Evolutionary conservation across 1,140 invertebrate genomes (phyloP).

Genomic region (Chlorops oryzae): DNA sequence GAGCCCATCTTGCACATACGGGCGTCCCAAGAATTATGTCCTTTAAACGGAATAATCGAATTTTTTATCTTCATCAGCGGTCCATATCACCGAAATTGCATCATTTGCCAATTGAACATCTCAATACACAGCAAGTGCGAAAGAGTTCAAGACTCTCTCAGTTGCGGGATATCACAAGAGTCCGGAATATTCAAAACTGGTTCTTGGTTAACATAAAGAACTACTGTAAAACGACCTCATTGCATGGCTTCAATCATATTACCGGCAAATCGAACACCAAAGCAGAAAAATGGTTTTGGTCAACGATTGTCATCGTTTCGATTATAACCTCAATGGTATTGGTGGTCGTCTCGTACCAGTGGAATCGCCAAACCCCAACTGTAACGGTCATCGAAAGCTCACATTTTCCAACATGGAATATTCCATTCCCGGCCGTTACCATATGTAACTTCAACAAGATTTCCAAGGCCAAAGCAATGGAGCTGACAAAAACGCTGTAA

Average conservation of each 20-base stretch:
- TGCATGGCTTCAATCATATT: slow-evolving; percentile 45
- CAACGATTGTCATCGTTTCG: slow-evolving; percentile 43
- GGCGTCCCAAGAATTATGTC: no score
- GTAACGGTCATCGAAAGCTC: slow-evolving; percentile 59
- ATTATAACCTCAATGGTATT: slow-evolving; percentile 47
- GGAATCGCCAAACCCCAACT: slow-evolving; percentile 48
- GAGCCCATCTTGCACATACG: no score
- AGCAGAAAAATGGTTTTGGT: slow-evolving; percentile 47
- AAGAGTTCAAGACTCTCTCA: no score
- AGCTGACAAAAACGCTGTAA: slow-evolving; percentile 44
- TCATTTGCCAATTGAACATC: no score
- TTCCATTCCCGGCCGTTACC: slow-evolving; percentile 64
- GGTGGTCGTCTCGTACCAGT: slow-evolving; percentile 49
- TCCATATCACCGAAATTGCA: no score
- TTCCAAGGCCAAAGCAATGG: slow-evolving; percentile 27
- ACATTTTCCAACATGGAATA: slow-evolving; percentile 63
- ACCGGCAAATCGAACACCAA: slow-evolving; percentile 31
- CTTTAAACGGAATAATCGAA: no score
- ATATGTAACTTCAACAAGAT: slow-evolving; percentile 61
- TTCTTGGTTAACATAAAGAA: slow-evolving; percentile 36
- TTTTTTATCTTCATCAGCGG: no score
- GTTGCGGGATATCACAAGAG: not conserved
- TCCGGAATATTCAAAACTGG: slow-evolving; percentile 20
- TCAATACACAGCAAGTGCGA: no score
- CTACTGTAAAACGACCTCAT: slow-evolving; percentile 49